phyloP scores from a whole-genome alignment of 2,113 vertebrate species.

The Lycaon pictus region DNA sequence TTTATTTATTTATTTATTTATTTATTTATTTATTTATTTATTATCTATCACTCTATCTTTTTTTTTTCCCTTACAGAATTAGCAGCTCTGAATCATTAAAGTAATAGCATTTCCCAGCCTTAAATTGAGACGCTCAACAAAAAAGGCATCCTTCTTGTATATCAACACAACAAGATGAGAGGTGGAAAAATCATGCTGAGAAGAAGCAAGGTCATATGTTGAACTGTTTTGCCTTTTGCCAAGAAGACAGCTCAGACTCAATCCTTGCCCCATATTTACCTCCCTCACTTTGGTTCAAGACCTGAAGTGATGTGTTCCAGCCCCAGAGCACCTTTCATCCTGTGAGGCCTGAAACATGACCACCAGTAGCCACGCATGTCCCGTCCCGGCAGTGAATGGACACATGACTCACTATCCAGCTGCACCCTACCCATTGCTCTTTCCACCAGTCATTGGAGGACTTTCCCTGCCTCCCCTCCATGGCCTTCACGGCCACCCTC shows the following conservation, averaged over 20 bases:
- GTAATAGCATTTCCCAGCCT: not conserved
- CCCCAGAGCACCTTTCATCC: slow-evolving; percentile 6
- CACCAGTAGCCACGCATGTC: slow-evolving; percentile 91
- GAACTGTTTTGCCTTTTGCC: slow-evolving; percentile 59
- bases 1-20: not conserved
- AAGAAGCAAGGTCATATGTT: slow-evolving; percentile 56
- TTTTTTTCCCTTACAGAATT: slow-evolving; percentile 60
- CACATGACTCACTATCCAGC: slow-evolving; percentile 95
- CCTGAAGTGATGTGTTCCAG: slow-evolving; percentile 81
- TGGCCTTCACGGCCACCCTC: slow-evolving; percentile 90
- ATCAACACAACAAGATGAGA: slow-evolving; percentile 65
- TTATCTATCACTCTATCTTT: not conserved
- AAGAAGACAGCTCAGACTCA: not conserved
- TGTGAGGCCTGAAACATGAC: slow-evolving; percentile 92
- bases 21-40: not conserved
- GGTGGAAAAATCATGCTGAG: slow-evolving; percentile 56
- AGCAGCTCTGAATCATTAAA: slow-evolving; percentile 23
- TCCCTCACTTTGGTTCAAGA: slow-evolving; percentile 18
- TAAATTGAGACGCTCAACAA: not conserved
- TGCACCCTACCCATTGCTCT: slow-evolving; percentile 93
- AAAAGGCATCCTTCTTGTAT: not conserved
- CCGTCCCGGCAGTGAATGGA: slow-evolving; percentile 91
- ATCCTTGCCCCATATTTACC: slow-evolving; percentile 25
- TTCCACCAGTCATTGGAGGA: slow-evolving; percentile 95
- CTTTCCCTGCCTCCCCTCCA: slow-evolving; percentile 92